A percentile compares a stretch with the other conserved stretches of the same genome.
Conservation (phyloP, 1,140 invertebrate species). For the Brachionus rubens region DNA sequence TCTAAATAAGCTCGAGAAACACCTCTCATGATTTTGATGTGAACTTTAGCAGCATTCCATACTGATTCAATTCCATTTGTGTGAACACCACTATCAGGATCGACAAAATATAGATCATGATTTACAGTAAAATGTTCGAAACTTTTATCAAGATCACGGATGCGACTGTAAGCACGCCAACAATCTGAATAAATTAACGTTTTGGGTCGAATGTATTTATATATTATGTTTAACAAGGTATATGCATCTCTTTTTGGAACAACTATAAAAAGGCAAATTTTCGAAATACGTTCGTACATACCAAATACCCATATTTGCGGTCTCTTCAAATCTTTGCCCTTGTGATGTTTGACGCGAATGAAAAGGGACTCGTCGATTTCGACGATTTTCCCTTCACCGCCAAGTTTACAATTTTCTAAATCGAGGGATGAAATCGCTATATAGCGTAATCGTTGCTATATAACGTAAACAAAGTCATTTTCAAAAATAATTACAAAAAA, state of each 20-base stretch:
- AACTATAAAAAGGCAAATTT: neutral
- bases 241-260: neutral
- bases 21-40: slow-evolving; percentile 13
- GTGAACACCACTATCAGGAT: no score
- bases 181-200: slow-evolving; percentile 8
- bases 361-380: slow-evolving; percentile 5
- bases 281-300: neutral
- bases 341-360: no score
- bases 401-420: neutral
- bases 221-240: slow-evolving; percentile 9
- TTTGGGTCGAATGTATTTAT: neutral
- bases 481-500: no score
- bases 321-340: neutral
- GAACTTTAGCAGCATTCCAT: neutral
- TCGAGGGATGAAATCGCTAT: neutral
- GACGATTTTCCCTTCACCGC: neutral
- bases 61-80: no score
- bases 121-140: neutral
- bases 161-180: neutral
- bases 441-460: neutral
- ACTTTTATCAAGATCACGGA: neutral
- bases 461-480: no score
- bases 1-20: neutral
- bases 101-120: no score
- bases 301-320: slow-evolving; percentile 14